Conservation (phyloP, 2,113 vertebrate genomes). For the cattle (Bos taurus) region ARS-UCD2.0 NC_037332.1:62461501-62462000, state of each 20-base stretch:
- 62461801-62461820: neutral
- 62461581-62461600: neutral
- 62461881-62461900: neutral
- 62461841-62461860: neutral
- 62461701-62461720: neutral
- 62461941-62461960: neutral
- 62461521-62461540: neutral
- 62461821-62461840: neutral
- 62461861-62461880: neutral
- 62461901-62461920: neutral
- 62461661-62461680: neutral
- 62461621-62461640: neutral
- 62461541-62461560: neutral
- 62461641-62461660: neutral
- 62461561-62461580: neutral
- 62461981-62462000: neutral
- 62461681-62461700: neutral
- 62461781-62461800: neutral
- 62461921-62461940: constrained; percentile 13
- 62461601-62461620: neutral
- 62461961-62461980: neutral
- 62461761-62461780: constrained; percentile 3
- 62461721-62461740: neutral
- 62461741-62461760: neutral
- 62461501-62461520: neutral